These are phyloP conservation scores for Danaus melanippus DNA, from an alignment of 1,140 invertebrate genomes.

Conservation along the genomic window DNA sequence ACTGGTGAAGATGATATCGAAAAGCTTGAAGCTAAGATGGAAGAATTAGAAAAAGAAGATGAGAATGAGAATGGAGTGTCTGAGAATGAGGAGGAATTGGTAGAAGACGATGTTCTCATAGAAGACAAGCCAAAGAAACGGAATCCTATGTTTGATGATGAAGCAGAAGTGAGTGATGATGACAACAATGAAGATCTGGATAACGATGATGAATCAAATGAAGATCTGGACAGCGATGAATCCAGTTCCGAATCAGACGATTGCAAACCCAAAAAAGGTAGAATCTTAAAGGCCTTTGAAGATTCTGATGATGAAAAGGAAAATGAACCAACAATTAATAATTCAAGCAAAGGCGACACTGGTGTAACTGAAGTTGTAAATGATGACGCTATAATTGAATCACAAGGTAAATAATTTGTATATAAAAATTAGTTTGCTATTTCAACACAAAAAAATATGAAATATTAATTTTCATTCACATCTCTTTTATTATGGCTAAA, in stretches of 20 bases:
- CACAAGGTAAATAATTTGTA: conserved; percentile 32
- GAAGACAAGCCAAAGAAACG: conserved; percentile 55
- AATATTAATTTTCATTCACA: background rate
- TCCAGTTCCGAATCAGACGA: conserved; percentile 34
- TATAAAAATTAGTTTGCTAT: too few relatives aligned
- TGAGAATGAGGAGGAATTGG: conserved; percentile 54
- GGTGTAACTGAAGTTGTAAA: background rate
- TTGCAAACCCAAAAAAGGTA: conserved; percentile 34
- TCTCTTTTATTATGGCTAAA: background rate
- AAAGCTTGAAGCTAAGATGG: conserved; percentile 50
- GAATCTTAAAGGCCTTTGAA: conserved; percentile 57
- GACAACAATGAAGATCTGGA: conserved; percentile 23
- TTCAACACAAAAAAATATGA: too few relatives aligned
- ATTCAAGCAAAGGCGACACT: conserved; percentile 5
- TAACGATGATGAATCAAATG: conserved; percentile 22
- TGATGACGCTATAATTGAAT: conserved; percentile 24
- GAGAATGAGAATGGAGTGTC: conserved; percentile 53
- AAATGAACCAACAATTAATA: conserved; percentile 12
- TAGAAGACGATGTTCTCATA: conserved; percentile 59
- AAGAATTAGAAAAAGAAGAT: conserved; percentile 30
- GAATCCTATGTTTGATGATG: conserved; percentile 59
- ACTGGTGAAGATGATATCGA: conserved; percentile 55
- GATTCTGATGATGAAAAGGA: conserved; percentile 57
- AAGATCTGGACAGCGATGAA: conserved; percentile 37
- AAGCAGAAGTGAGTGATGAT: conserved; percentile 63